Percentiles rank a stretch among this genome's conserved stretches.
Conservation (phyloP, 2,888 invertebrate genomes). For the Coenonympha glycerion region DNA sequence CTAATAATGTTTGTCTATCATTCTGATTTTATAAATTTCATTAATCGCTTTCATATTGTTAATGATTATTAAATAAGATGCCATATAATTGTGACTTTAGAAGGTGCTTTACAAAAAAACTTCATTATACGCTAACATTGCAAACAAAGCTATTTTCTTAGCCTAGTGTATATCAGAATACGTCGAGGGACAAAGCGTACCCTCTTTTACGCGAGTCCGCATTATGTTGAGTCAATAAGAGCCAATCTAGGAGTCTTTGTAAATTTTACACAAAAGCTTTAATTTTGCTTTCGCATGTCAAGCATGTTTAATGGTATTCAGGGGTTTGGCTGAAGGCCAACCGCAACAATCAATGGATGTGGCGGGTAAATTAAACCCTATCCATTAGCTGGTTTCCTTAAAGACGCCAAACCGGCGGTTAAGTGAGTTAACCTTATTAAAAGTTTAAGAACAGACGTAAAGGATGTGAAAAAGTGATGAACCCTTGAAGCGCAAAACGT, state of each 20-base stretch:
- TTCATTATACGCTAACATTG: slow-evolving; percentile 8
- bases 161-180: slow-evolving; percentile 21
- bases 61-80: background rate
- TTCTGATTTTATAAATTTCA: too few relatives aligned
- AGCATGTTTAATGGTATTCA: background rate
- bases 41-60: too few relatives aligned
- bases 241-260: slow-evolving; percentile 23
- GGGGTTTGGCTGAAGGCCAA: background rate
- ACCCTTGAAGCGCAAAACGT: too few relatives aligned
- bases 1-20: too few relatives aligned
- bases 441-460: too few relatives aligned
- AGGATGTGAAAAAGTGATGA: too few relatives aligned
- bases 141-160: slow-evolving; percentile 24
- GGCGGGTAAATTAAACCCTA: slow-evolving; percentile 26
- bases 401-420: too few relatives aligned
- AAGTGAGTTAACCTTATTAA: too few relatives aligned
- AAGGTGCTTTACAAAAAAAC: background rate
- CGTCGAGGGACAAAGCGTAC: slow-evolving; percentile 16
- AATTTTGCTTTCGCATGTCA: slow-evolving; percentile 14
- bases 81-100: background rate
- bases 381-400: too few relatives aligned
- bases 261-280: slow-evolving; percentile 18
- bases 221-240: slow-evolving; percentile 26
- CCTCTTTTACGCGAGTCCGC: slow-evolving; percentile 15
- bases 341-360: background rate